These are phyloP conservation scores for Magallana angulata DNA, from an alignment of 1,140 invertebrate genomes.

Conservation along the genomic window DNA sequence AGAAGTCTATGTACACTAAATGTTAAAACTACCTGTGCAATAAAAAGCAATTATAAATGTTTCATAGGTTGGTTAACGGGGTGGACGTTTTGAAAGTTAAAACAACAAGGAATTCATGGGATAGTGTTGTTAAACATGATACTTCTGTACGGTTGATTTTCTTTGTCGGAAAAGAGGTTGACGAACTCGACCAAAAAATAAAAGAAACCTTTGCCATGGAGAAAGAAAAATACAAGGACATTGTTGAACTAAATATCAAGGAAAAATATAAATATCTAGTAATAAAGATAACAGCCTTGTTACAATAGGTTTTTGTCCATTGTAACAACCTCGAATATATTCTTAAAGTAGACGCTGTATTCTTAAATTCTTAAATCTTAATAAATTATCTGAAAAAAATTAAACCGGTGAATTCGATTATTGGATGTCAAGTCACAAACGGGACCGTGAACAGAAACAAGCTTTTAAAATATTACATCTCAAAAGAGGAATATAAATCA, in stretches of 20 bases:
- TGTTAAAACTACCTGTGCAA: too few species aligned
- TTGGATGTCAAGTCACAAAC: constrained; percentile 9
- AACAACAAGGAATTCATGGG: neutral
- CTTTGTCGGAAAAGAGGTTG: neutral
- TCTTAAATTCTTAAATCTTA: neutral
- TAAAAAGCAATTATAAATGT: too few species aligned
- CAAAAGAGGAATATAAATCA: neutral
- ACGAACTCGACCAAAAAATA: neutral
- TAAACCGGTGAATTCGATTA: neutral
- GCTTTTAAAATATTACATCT: constrained; percentile 26
- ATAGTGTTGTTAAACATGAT: neutral
- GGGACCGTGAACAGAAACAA: neutral
- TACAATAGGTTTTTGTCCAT: neutral
- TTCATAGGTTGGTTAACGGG: too few species aligned
- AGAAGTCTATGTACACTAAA: too few species aligned
- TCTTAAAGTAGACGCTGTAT: constrained; percentile 6
- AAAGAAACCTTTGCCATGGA: neutral
- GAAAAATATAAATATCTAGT: neutral
- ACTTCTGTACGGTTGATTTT: neutral
- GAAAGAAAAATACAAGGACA: neutral
- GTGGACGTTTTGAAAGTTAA: too few species aligned
- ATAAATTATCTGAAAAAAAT: neutral
- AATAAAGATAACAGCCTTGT: neutral
- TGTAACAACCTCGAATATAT: neutral
- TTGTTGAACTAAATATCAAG: neutral